Conservation (phyloP, 2,113 vertebrate genomes). For the Erythrocercus mccallii region DNA sequence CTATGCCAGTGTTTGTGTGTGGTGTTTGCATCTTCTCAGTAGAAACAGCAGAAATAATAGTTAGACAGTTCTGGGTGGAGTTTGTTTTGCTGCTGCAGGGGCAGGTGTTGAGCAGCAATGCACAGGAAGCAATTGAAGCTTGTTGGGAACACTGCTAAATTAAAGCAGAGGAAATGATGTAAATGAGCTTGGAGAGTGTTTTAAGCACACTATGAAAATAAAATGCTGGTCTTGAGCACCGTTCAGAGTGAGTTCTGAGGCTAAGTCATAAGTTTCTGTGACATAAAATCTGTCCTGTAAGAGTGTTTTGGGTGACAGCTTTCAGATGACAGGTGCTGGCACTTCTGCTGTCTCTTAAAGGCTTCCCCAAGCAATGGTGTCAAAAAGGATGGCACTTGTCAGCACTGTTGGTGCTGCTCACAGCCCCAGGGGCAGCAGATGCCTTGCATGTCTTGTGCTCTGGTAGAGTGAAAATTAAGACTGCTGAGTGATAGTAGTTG, state of each 20-base stretch:
- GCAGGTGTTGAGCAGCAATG: not conserved
- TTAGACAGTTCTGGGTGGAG: not conserved
- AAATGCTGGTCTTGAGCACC: not conserved
- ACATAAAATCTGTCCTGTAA: not conserved
- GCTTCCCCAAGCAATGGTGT: not conserved
- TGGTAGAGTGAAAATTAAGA: not conserved
- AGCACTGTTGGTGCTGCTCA: not conserved
- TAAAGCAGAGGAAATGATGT: not conserved
- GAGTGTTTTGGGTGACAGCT: not conserved
- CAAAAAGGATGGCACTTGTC: not conserved
- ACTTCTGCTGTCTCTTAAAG: not conserved
- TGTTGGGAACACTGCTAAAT: not conserved
- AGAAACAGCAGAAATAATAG: not conserved
- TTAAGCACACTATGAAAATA: not conserved
- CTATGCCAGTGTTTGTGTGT: accelerated
- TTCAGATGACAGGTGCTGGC: not conserved
- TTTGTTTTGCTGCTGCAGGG: not conserved
- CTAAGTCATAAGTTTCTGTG: not conserved
- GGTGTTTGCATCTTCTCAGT: not conserved
- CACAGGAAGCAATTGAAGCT: not conserved
- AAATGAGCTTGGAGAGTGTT: not conserved
- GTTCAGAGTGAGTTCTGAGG: not conserved
- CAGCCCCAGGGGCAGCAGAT: not conserved
- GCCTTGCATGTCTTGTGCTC: not conserved
- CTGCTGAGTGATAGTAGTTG: not conserved